Evolutionary conservation across 2,797 vertebrate species (phyloP), one percentile per base, ranked within the genome.

Genomic region (Amphiprion clarkii): DNA sequence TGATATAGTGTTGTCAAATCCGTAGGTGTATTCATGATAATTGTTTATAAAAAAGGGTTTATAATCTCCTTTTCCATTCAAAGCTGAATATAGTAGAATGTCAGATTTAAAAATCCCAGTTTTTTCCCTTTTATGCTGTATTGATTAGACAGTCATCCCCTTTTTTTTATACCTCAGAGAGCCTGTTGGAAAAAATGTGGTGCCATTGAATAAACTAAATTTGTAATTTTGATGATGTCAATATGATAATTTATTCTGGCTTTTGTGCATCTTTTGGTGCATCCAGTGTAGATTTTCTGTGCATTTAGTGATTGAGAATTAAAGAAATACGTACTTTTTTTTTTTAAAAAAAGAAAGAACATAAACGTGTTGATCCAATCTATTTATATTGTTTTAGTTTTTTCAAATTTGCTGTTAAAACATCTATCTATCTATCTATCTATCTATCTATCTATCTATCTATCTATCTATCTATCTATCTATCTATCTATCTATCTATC

Each of bases 171-270:
- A n/a, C 46, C 6, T 17, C 19, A 33, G 40, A 23, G n/a, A 58
- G 12, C 33, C 21, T 5, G 17, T 42, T 11, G 13, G 10, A 42
- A 44, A 44, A 44, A 39, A 39, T 39, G 36, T 39, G 36, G 9
- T 39, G 2, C 36, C 10, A 39, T 12, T 3, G 11, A 10, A 12
- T 3, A 39, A 11, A 11, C 9, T 2, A 39, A 12, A 12, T 21
- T 21, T 49, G n/a, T n/a, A 10, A 21, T n/a, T 49, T 21, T 54
- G 33, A 55, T 67, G 17, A 29, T 55, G 29, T 67, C 31, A 55
- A 55, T 54, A 29, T 54, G 23, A 44, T 29, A 25, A 42, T 12
- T 66, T 16, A 31, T 39, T 55, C 17, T 54, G 51, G 25, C 33
- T 65, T 23, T 52, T 36, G n/a, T 23, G 25, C 51, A 11, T 54